These are phyloP conservation scores for Rhinogobius similis DNA, from an alignment of 2,113 vertebrate genomes.

Conservation along the genomic window DNA sequence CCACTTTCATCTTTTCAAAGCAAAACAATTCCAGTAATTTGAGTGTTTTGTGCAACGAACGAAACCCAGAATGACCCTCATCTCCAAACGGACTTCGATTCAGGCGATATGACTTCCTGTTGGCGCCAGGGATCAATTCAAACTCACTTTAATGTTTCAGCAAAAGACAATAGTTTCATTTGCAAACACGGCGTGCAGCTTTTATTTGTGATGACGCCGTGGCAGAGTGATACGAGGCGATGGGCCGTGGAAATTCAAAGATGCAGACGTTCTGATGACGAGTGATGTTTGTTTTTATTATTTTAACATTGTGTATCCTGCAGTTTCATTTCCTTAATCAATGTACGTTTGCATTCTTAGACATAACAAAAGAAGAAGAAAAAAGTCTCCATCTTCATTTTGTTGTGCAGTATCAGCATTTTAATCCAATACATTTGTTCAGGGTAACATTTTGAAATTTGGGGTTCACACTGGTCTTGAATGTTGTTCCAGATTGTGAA, in stretches of 20 bases:
- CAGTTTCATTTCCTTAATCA: neutral
- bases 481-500: no score
- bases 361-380: no score
- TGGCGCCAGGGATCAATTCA: slow-evolving; percentile 1
- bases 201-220: neutral
- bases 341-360: neutral
- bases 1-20: neutral
- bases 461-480: no score
- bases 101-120: neutral
- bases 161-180: neutral
- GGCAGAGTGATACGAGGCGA: neutral
- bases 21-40: neutral
- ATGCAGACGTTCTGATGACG: neutral
- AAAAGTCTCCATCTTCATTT: no score
- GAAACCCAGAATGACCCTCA: neutral
- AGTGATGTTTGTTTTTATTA: neutral
- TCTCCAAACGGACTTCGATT: neutral
- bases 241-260: neutral
- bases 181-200: neutral
- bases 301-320: neutral
- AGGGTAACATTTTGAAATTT: no score
- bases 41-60: neutral
- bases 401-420: no score
- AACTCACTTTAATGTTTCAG: neutral
- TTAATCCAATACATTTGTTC: no score